Base-by-base conservation (phyloP, 2,888 invertebrate species). In the Melitaea athalia region DNA sequence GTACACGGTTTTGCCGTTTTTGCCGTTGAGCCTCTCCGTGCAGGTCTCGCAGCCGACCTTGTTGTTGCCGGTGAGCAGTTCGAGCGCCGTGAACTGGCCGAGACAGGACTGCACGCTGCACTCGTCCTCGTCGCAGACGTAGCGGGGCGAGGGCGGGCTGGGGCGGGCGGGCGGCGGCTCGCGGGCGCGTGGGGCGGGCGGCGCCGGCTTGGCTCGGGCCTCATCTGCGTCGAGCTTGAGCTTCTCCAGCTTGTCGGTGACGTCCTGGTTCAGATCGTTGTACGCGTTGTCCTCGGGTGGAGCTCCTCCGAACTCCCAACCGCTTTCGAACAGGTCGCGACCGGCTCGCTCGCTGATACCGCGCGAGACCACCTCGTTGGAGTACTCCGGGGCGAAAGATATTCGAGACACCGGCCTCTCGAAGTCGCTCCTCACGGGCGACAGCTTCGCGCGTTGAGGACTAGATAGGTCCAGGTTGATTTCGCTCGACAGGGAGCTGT, bases 41-140 rank as follows among this genome's bases (percentile, higher is more conserved):
- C 99, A 99, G 59, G 95, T 94, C 81, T 98, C 97, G 86, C 99
- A 99, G 66, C 96, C 96, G 60, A 99, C 98, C 88, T 97, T 97
- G 86, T 99, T 99, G 83, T 95, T 96, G 0, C 97, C 99, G 0
- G 96, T 97, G 88, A 99, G 95, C 24, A 98, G 91, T 84, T 99
- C 99, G 15, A 97, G 94, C 0, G 96, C 96, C 0, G 98, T 99
- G 88, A 99, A 99, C 85, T 98, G 97, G 81, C 97, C 96, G 64
- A 99, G 94, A 83, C 98, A 99, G 0, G 98, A 97, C 78, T 96
- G 95, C 63, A 99, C 95, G 31, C 97, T 96, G 84, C 96, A 96
- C 77, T 97, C 97, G 53, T 96, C 96, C 67, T 96, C 96, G 75
- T 95, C 95, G 79, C 95, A 95, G 49, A 95, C 93, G 81, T 96